Evolutionary conservation across 2,113 vertebrate genomes (phyloP).

Genomic region (Leucoraja erinaceus): DNA sequence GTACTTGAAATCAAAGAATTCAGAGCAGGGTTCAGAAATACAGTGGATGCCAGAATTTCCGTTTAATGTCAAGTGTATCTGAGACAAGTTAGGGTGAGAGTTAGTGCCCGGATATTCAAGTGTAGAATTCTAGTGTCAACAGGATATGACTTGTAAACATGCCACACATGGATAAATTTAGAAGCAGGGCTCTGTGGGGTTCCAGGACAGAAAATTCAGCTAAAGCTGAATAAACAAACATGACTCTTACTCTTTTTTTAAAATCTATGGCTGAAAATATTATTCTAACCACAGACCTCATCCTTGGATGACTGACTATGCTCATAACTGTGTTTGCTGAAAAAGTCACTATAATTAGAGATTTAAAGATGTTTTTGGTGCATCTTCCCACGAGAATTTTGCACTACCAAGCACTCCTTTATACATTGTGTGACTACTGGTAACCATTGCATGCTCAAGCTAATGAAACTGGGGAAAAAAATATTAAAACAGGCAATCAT

Average conservation of each 20-base stretch:
- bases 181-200: constrained; percentile 39
- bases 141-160: constrained; percentile 65
- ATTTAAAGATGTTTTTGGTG: constrained; percentile 36
- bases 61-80: not conserved
- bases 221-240: constrained; percentile 41
- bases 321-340: not conserved
- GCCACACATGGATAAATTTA: constrained; percentile 62
- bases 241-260: constrained; percentile 20
- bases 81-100: constrained; percentile 27
- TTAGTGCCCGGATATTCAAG: constrained; percentile 33
- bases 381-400: constrained; percentile 37
- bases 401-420: not conserved
- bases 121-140: constrained; percentile 50
- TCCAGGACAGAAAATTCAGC: constrained; percentile 33
- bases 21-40: not conserved
- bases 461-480: not conserved
- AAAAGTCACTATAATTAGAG: constrained; percentile 15
- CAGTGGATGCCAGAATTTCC: constrained; percentile 11
- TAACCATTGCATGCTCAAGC: not conserved
- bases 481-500: not conserved
- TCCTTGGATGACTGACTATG: constrained; percentile 35
- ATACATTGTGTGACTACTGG: not conserved
- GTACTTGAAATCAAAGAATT: constrained; percentile 27
- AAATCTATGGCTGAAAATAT: constrained; percentile 34
- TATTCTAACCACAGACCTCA: constrained; percentile 38